phyloP scores from a whole-genome alignment of 2,113 vertebrate genomes.

The mouse (Mus musculus) region DNA sequence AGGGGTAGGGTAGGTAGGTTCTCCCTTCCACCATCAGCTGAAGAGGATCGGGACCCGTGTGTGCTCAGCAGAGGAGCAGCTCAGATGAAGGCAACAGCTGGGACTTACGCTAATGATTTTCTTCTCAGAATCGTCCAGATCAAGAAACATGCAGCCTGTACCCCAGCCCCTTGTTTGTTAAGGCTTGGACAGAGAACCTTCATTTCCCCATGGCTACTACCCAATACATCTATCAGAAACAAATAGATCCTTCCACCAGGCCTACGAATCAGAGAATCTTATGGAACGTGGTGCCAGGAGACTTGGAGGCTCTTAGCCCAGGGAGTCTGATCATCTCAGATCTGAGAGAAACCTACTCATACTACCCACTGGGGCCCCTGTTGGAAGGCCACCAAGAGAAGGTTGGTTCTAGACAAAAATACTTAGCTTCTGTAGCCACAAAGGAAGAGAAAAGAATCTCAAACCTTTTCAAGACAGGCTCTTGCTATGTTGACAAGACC shows the following conservation, averaged over 20 bases:
- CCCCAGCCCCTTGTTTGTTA: background rate
- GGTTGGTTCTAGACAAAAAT: background rate
- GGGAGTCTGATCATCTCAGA: background rate
- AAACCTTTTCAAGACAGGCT: background rate
- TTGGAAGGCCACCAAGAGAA: background rate
- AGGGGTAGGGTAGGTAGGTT: background rate
- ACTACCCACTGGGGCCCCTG: background rate
- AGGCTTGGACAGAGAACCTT: background rate
- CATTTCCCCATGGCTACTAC: background rate
- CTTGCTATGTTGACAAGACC: background rate
- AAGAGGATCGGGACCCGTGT: accelerated
- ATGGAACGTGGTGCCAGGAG: background rate
- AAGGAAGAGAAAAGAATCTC: background rate
- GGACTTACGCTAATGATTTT: background rate
- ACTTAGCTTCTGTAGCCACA: background rate
- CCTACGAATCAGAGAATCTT: background rate
- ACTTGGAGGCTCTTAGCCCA: background rate
- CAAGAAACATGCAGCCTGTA: background rate
- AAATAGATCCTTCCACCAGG: background rate
- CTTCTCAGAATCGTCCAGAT: background rate
- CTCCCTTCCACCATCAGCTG: background rate
- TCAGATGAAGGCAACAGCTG: background rate
- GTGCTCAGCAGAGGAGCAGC: accelerated
- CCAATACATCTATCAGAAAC: background rate
- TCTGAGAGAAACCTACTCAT: background rate